A percentile compares a stretch with the other conserved stretches of the same genome.
These are phyloP conservation scores for Galeopterus variegatus DNA, from an alignment of 2,113 vertebrate species.

Conservation along the genomic window DNA sequence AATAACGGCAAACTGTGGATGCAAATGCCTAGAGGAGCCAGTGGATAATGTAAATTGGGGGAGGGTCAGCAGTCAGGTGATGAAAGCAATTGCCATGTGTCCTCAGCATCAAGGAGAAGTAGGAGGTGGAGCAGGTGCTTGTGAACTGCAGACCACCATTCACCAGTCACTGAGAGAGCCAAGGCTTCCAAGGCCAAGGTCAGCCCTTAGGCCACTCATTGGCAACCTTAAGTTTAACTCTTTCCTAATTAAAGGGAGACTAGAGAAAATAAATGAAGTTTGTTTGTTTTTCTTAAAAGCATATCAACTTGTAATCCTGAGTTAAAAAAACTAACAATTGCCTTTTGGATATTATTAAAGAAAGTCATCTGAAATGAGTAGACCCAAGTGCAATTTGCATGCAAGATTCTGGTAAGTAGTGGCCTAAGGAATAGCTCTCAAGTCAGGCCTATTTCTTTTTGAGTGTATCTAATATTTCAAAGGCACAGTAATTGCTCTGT, in stretches of 20 bases:
- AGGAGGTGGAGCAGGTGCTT: too few species aligned
- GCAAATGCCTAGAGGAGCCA: not conserved
- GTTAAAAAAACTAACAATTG: not conserved
- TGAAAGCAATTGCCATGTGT: not conserved
- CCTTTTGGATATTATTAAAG: constrained; percentile 3
- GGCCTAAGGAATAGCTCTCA: not conserved
- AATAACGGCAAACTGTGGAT: not conserved
- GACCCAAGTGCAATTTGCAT: not conserved
- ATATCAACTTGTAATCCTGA: not conserved
- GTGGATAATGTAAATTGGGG: not conserved
- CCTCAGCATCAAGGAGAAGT: not conserved
- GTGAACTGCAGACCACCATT: not conserved
- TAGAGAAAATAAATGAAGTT: not conserved
- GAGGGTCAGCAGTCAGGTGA: not conserved
- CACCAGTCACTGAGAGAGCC: not conserved
- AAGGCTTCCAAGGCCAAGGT: not conserved
- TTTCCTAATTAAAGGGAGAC: not conserved
- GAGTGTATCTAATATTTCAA: not conserved
- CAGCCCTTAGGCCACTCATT: not conserved
- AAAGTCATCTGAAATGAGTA: not conserved
- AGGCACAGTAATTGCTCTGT: not conserved
- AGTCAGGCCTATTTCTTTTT: not conserved
- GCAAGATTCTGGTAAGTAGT: not conserved
- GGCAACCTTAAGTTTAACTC: not conserved
- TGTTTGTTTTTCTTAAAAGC: not conserved